These are phyloP conservation scores for Amaurobius ferox DNA, from an alignment of 2,888 invertebrate genomes.

Conservation along the genomic window DNA sequence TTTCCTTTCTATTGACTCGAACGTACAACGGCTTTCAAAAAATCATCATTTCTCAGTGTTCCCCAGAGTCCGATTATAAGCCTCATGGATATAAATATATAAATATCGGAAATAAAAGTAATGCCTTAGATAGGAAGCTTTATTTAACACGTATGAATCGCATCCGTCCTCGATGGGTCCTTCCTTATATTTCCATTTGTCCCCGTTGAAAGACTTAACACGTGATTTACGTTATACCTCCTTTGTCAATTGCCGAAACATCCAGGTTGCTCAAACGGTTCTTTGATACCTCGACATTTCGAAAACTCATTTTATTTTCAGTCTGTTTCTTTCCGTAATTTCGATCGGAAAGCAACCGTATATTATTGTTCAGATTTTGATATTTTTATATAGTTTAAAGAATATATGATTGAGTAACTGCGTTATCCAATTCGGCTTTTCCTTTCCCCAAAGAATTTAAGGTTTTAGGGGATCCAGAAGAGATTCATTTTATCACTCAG, in stretches of 20 bases:
- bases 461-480: too few species aligned
- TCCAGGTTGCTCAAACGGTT: background rate
- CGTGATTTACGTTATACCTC: constrained; percentile 50
- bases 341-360: background rate
- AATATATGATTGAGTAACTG: too few species aligned
- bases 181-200: constrained; percentile 47
- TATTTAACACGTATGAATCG: constrained; percentile 69
- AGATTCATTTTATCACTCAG: too few species aligned
- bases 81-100: constrained; percentile 37
- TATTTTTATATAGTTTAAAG: too few species aligned
- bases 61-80: constrained; percentile 42
- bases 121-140: constrained; percentile 21
- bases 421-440: too few species aligned
- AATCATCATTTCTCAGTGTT: constrained; percentile 36
- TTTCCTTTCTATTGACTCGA: background rate
- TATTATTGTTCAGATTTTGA: too few species aligned
- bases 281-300: background rate
- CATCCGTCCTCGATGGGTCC: constrained; percentile 31
- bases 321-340: background rate
- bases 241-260: constrained; percentile 19
- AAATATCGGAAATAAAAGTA: constrained; percentile 52
- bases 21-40: constrained; percentile 24
- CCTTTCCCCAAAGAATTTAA: too few species aligned
- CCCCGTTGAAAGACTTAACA: constrained; percentile 48
- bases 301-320: background rate